Percentiles rank a stretch among this genome's conserved stretches.
These are phyloP conservation scores for Thamnophis sirtalis DNA, from an alignment of 2,113 vertebrate species.

Conservation along the genomic window DNA sequence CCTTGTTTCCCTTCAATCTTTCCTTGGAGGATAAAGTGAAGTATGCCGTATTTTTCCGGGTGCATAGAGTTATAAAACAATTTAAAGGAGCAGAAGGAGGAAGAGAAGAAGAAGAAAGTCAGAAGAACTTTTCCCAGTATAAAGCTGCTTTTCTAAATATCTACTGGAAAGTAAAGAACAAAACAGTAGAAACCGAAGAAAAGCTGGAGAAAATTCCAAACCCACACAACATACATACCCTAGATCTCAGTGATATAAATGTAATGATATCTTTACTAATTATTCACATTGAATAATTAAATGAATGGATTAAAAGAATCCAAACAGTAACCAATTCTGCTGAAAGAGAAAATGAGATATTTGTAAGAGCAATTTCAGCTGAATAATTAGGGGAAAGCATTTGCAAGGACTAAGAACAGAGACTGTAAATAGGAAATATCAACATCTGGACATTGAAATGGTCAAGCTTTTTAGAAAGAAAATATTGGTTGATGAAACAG, in stretches of 20 bases:
- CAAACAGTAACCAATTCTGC: not conserved
- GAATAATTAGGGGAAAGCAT: not conserved
- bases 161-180: not conserved
- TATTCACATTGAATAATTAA: not conserved
- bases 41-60: too few relatives aligned
- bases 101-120: not conserved
- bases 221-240: not conserved
- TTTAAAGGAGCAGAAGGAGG: not conserved
- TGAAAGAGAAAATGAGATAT: not conserved
- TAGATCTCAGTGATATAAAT: not conserved
- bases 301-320: not conserved
- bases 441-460: not conserved
- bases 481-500: not conserved
- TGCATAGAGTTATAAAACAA: not conserved
- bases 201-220: not conserved
- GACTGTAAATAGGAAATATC: not conserved
- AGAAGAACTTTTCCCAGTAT: not conserved
- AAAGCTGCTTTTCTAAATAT: not conserved
- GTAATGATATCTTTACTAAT: not conserved
- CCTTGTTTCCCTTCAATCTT: too few relatives aligned
- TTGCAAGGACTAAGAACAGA: not conserved
- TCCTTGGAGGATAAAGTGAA: too few relatives aligned
- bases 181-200: not conserved
- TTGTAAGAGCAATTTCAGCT: not conserved
- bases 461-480: not conserved